Evolutionary conservation across 2,797 vertebrate genomes (phyloP), one percentile per base, ranked within the genome.

Genomic region (Molossus alvarezi): DNA sequence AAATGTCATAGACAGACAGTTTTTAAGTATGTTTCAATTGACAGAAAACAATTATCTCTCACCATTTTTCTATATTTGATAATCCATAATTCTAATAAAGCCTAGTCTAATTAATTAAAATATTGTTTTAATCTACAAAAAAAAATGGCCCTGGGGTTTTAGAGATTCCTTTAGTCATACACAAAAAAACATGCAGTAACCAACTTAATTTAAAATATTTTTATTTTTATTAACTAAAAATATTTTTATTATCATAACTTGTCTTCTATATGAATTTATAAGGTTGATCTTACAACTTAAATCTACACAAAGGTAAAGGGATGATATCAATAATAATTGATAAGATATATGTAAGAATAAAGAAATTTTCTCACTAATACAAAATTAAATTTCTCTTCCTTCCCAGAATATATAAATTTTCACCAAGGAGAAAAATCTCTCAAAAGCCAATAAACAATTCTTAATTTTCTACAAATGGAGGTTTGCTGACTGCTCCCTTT

Each of bases 21-120:
- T 93, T 92, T 90, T 88, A 75, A 88, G 48, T 77, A 20, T 58
- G 75, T 90, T 95, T 90, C 45, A 33, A 67, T 15, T 90, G 41
- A 76, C 29, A 87, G 12, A 93, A 77, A 29, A 91, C 9, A 93
- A 89, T 55, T 90, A 80, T 81, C 83, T 93, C 48, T 77, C 65
- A 90, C 87, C 5, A 60, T 53, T 72, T 92, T 92, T 88, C 73
- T 79, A 21, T 79, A n/a, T 33, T 90, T 51, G 10, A 64, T 86
- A 69, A 29, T 53, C 10, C 20, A 58, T 79, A 60, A 67, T 64
- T 92, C 62, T 88, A 93, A 73, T 64, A 88, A 92, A n/a, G 3
- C 15, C n/a, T 58, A 1, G 2, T 58, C 29, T 29, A 62, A 15
- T 75, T 91, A 64, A 69, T 87, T 53, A 58, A 94, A 89, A 88